Conservation (phyloP, 2,797 vertebrate species). For the Echiichthys vipera region DNA sequence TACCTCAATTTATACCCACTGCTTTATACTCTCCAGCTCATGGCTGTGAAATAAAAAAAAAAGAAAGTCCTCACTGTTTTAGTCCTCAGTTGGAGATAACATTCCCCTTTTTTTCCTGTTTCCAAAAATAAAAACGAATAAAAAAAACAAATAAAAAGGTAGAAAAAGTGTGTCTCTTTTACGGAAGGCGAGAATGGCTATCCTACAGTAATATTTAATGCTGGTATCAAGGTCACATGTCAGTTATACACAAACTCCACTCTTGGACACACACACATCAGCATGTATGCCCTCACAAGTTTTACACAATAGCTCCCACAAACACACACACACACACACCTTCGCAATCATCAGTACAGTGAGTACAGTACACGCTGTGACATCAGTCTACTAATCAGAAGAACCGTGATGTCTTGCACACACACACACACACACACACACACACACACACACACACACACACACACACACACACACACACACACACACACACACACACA, state of each 20-base stretch:
- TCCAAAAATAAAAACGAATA: conserved; percentile 53
- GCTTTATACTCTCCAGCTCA: conserved; percentile 40
- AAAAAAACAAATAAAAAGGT: conserved; percentile 31
- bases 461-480: background rate
- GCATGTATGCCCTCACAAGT: conserved; percentile 27
- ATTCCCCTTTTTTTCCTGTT: conserved; percentile 33
- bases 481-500: no score
- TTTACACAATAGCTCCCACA: conserved; percentile 33
- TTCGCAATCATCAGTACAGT: conserved; percentile 22
- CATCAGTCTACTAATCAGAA: conserved; percentile 45
- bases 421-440: conserved; percentile 17
- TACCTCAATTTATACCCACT: conserved; percentile 65
- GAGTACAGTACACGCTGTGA: conserved; percentile 25
- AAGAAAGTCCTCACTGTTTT: conserved; percentile 21
- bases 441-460: background rate
- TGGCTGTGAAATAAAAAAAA: conserved; percentile 48
- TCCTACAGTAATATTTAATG: no score
- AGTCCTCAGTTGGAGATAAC: conserved; percentile 55
- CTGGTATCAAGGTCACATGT: no score
- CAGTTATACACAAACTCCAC: no score
- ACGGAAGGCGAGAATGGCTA: no score
- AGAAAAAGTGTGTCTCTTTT: conserved; percentile 12
- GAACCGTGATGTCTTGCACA: conserved; percentile 39
- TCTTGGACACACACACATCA: conserved; percentile 68
- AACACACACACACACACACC: background rate